Base-by-base conservation (phyloP, 2,888 invertebrate species). In the Plagodis pulveraria region DNA sequence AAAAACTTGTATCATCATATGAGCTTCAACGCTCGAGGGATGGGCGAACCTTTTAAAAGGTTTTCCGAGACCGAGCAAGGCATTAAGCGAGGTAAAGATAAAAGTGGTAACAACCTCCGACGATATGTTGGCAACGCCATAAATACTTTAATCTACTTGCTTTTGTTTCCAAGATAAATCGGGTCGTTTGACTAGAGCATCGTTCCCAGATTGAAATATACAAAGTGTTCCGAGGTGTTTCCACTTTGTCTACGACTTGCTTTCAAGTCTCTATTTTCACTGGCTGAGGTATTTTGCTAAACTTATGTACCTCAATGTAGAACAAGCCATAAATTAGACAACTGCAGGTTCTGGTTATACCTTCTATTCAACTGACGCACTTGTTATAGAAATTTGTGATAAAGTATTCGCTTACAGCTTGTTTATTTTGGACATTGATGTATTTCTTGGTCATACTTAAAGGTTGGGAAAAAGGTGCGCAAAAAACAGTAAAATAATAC, bases 111-210 rank as follows among this genome's bases (percentile, higher is more conserved):
- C 81, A 83, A 83, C 84, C 81, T 79, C 71, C 75, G 73, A 76
- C 83, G 80, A 85, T 83, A 82, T 80, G 83, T 83, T 78, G 83
- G 76, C 75, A 70, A 75, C 76, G 73, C 87, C 82, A 84, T 87
- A 87, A 87, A 87, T 87, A 84, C 81, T 76, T 81, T 84, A 83
- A 85, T 85, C 85, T 88, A 80, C 81, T 84, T 83, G 84, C 83
- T 85, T 87, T 88, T 87, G 86, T 88, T 87, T 80, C 71, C 73
- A 72, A 82, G 84, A 87, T 89, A 86, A 86, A 86, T 84, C 78
- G 81, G 80, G 74, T 77, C 80, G 81, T 82, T 84, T 83, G 81
- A 84, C 84, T 84, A 81, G 81, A 77, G 77, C 82, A 77, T 81
- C 79, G 79, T 79, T 78, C 72, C 73, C 71, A 74, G 80, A 80